Evolutionary conservation across 92 coral and sea anemone species (phyloP), one percentile per base, ranked within the genome.

Genomic region (Epizoanthus fatuus): DNA sequence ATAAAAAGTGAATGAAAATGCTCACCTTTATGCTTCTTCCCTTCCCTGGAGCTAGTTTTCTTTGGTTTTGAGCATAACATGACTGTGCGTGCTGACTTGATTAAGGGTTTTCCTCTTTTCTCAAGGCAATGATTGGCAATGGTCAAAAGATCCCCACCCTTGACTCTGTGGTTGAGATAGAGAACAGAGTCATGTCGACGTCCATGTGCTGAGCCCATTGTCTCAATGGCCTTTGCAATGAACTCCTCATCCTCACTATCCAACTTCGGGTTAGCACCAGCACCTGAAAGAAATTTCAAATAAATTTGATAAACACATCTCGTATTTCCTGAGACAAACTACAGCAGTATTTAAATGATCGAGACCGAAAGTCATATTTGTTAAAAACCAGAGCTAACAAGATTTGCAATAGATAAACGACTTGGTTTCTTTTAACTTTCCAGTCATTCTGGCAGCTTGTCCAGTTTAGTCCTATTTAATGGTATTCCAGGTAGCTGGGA

Each of bases 41-140:
- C 76, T 7, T 71, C 76, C 3, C 76, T 13, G 1, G 76, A 0
- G 25, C 5, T 71, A 15, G 54, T 8, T 71, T 32, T 71, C 76
- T 71, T 71, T 71, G 80, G 80, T 25, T 74, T 74, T 74, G 60
- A 74, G 3, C 80, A 0, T 3, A 74, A 22, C 80, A 74, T 74
- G 16, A 74, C 80, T 47, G 80, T 74, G 7, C 35, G 60, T 49
- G 62, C 62, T 19, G 80, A 74, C 39, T 74, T 74, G 32, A 74
- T n/a, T 32, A 49, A 20, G 12, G 0, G 19, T 74, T 74, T 74
- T 14, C 80, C 80, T 47, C 80, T 16, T 20, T 58, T 74, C 22
- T 8, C 12, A 6, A 74, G 56, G 38, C 15, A 2, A 8, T 49
- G 58, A 52, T 74, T 74, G 13, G 80, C 80, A 49, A 74, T 49